Percentiles rank a stretch among this genome's conserved stretches.
phyloP scores from a whole-genome alignment of 2,797 vertebrate species.

The Myotis planiceps region DNA sequence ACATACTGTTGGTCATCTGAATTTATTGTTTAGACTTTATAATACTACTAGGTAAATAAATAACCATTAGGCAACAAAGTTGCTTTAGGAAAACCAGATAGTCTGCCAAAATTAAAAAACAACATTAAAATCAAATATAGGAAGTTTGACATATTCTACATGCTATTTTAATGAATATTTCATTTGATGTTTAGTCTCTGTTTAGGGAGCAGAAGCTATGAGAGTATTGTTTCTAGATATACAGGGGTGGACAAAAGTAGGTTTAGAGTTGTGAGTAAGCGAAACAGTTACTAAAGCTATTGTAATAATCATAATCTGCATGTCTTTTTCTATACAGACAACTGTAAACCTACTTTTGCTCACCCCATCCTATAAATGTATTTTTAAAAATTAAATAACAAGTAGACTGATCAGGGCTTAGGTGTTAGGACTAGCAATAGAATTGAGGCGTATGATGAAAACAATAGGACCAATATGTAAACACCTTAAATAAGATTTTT shows the following conservation, averaged over 20 bases:
- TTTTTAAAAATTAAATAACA: not conserved
- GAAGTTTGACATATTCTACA: not conserved
- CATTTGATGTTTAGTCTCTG: not conserved
- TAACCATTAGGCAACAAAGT: not conserved
- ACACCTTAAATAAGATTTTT: not conserved
- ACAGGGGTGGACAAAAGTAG: not conserved
- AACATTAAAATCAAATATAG: not conserved
- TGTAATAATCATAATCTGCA: not conserved
- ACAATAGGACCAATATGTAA: not conserved
- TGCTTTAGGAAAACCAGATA: conserved; percentile 16
- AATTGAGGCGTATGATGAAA: not conserved
- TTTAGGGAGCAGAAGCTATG: not conserved
- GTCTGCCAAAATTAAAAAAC: not conserved
- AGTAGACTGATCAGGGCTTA: not conserved
- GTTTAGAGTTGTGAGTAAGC: not conserved
- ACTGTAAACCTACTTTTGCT: not conserved
- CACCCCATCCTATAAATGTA: not conserved
- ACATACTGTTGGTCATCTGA: not conserved
- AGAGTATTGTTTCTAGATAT: not conserved
- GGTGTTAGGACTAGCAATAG: not conserved
- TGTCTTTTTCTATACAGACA: not conserved
- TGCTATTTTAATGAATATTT: conserved; percentile 2
- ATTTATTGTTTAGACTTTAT: conserved; percentile 14
- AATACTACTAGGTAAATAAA: conserved; percentile 21
- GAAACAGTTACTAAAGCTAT: not conserved